Base-by-base conservation (phyloP, 2,888 invertebrate species). In the Tuta absoluta region DNA sequence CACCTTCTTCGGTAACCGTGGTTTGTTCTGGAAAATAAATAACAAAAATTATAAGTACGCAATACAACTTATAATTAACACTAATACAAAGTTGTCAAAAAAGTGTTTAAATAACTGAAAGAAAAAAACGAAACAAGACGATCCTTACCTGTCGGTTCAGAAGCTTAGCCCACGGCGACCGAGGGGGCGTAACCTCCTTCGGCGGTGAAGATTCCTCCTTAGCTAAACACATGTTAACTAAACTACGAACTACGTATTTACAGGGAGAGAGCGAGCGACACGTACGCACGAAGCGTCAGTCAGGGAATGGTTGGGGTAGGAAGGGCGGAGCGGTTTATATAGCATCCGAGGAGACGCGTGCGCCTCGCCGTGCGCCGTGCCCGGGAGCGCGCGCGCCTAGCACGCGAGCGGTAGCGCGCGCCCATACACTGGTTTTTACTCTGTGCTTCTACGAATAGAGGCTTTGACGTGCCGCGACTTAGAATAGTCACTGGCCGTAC, bases 151-250 rank as follows among this genome's bases (percentile, higher is more conserved):
- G 93, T 81, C 89, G 87, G 72, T 85, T 91, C 68, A 92, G 78
- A 80, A 92, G 88, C 86, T 93, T 92, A 71, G 92, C 89, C 92
- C 93, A 93, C 65, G 93, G 93, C 65, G 93, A 93, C 67, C 90
- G 91, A 69, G 92, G 92, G 66, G 76, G 75, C 33, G 56, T 12
- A 67, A 78, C 85, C 85, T 89, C 88, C 78, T 86, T 87, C 73
- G 81, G 83, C 74, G 87, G 87, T 67, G 91, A 87, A 73, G 82
- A 82, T 71, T 86, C 82, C 77, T 91, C 89, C 82, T 92, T 92
- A 83, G 86, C 84, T 76, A 93, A 85, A 87, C 93, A 93, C 93
- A 93, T 93, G 69, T 81, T 85, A 75, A 77, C 77, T 77, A 77
- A 80, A 80, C 79, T 81, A 82, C 79, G 79, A 75, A 81, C 86